Conservation (phyloP, 2,888 invertebrate species). For the Himalopsyche japonica region DNA sequence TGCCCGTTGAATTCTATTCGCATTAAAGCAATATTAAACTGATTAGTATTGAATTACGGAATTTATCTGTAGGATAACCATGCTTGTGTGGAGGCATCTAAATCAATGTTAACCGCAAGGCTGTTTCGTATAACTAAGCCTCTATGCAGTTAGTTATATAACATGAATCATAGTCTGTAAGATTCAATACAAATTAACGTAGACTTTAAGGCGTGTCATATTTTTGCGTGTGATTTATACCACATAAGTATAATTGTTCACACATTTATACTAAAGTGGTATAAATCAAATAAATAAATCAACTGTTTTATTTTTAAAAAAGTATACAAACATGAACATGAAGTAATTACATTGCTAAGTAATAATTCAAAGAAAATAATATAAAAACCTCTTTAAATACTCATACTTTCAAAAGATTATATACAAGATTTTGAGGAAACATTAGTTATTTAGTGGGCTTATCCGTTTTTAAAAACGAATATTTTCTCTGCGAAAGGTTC, state of each 20-base stretch:
- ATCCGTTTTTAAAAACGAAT: neutral
- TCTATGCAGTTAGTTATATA: neutral
- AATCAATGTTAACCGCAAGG: neutral
- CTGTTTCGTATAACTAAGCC: neutral
- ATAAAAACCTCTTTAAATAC: too few relatives aligned
- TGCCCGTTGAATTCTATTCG: neutral
- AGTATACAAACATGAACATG: too few relatives aligned
- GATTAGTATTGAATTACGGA: neutral
- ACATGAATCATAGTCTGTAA: neutral
- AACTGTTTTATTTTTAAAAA: too few relatives aligned
- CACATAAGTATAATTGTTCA: too few relatives aligned
- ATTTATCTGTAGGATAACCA: neutral
- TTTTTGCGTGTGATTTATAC: neutral
- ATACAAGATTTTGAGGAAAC: neutral
- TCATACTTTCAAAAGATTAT: too few relatives aligned
- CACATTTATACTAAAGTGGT: too few relatives aligned
- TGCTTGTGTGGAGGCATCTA: neutral
- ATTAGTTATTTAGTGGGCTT: neutral
- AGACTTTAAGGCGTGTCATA: too few relatives aligned
- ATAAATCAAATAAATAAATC: too few relatives aligned
- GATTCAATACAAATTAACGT: neutral
- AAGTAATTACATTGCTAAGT: too few relatives aligned
- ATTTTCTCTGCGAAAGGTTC: neutral
- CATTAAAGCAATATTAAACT: neutral
- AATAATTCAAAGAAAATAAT: too few relatives aligned